Conservation (phyloP, 2,888 invertebrate species). For the Schizotus pectinicornis region DNA sequence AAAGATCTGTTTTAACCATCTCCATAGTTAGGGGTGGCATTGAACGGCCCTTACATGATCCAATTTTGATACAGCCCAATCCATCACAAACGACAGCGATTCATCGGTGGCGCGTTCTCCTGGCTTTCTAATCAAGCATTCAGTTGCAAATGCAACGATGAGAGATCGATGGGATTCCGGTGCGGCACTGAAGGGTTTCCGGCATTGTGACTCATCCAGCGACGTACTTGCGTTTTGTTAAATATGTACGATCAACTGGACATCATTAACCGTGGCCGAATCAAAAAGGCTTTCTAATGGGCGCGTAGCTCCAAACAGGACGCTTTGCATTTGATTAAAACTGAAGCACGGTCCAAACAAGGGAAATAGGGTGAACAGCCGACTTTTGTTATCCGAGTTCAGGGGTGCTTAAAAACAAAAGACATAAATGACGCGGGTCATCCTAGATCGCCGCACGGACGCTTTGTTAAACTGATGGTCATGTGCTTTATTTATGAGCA, state of each 20-base stretch:
- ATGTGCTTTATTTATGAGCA: slow-evolving; percentile 57
- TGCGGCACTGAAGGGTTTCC: slow-evolving; percentile 52
- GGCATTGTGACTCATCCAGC: slow-evolving; percentile 46
- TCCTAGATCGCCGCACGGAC: slow-evolving; percentile 46
- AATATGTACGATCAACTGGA: slow-evolving; percentile 31
- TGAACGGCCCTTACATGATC: slow-evolving; percentile 44
- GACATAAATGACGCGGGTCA: slow-evolving; percentile 55
- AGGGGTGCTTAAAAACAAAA: slow-evolving; percentile 56
- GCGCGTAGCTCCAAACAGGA: slow-evolving; percentile 19
- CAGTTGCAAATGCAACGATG: slow-evolving; percentile 57
- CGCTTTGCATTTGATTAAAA: slow-evolving; percentile 53
- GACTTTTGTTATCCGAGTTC: slow-evolving; percentile 52
- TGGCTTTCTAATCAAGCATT: slow-evolving; percentile 56
- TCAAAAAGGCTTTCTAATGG: slow-evolving; percentile 28
- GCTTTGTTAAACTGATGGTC: slow-evolving; percentile 56
- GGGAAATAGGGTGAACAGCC: slow-evolving; percentile 42
- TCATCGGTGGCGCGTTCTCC: slow-evolving; percentile 49
- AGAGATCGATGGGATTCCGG: slow-evolving; percentile 56
- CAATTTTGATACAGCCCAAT: slow-evolving; percentile 55
- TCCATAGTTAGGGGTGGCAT: slow-evolving; percentile 14
- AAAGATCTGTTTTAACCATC: slow-evolving; percentile 34
- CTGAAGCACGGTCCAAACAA: slow-evolving; percentile 43
- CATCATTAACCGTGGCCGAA: slow-evolving; percentile 24
- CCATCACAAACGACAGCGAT: slow-evolving; percentile 57
- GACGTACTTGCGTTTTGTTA: slow-evolving; percentile 42